These are phyloP conservation scores for Ptilodon capucinus DNA, from an alignment of 2,888 invertebrate species.

Conservation along the genomic window DNA sequence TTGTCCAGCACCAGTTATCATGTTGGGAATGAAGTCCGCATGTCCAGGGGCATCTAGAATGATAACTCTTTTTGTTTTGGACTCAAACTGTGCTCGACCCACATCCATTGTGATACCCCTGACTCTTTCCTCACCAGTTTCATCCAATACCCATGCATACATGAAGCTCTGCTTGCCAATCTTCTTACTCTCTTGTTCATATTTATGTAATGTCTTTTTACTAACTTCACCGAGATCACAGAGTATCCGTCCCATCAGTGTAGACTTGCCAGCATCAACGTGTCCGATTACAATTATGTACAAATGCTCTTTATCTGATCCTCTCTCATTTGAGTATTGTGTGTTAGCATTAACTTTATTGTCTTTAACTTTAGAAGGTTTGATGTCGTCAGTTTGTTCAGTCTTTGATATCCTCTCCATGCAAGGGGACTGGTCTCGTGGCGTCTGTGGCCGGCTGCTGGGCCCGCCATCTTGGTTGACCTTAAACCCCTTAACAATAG, in stretches of 20 bases:
- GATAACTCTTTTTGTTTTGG: conserved; percentile 90
- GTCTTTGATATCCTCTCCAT: conserved; percentile 79
- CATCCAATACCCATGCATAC: conserved; percentile 99
- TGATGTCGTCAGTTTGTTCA: conserved; percentile 66
- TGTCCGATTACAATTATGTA: conserved; percentile 97
- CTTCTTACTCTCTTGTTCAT: conserved; percentile 98
- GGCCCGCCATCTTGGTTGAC: conserved; percentile 52
- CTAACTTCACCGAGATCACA: conserved; percentile 94
- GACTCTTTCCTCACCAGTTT: conserved; percentile 97
- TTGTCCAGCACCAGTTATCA: conserved; percentile 99
- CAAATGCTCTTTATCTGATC: conserved; percentile 91
- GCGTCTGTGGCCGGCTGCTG: conserved; percentile 73
- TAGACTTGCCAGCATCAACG: conserved; percentile 98
- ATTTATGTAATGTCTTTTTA: conserved; percentile 95
- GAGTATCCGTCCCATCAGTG: conserved; percentile 97
- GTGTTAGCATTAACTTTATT: conserved; percentile 82
- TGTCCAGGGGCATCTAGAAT: conserved; percentile 99
- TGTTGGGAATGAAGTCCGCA: conserved; percentile 99
- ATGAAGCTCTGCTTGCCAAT: conserved; percentile 98
- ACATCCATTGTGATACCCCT: conserved; percentile 99
- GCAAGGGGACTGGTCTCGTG: conserved; percentile 87
- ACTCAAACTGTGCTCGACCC: conserved; percentile 95
- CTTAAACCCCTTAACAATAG: conserved; percentile 83
- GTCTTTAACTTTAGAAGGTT: conserved; percentile 74
- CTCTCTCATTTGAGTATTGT: conserved; percentile 88